These are phyloP conservation scores for Solea solea DNA, from an alignment of 2,113 vertebrate species.

Conservation along the genomic window DNA sequence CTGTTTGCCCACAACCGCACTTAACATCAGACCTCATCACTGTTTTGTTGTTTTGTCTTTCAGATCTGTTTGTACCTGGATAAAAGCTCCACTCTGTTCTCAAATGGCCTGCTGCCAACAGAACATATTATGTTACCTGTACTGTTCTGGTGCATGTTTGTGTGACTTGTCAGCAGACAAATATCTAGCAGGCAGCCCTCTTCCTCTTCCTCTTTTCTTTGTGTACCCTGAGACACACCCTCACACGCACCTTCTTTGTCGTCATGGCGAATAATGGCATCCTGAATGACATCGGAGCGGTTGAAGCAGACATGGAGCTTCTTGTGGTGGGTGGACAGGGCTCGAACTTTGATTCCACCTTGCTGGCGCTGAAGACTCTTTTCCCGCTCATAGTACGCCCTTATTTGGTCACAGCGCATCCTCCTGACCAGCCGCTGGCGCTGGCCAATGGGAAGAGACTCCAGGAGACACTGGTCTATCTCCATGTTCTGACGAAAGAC, in stretches of 20 bases:
- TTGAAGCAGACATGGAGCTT: conserved; percentile 83
- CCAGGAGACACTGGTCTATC: conserved; percentile 99
- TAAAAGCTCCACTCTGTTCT: conserved; percentile 20
- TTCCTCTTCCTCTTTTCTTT: neutral
- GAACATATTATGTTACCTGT: conserved; percentile 8
- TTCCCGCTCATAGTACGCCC: conserved; percentile 92
- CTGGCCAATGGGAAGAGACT: conserved; percentile 94
- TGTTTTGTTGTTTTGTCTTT: conserved; percentile 15
- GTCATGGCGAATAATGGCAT: conserved; percentile 88
- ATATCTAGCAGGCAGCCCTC: neutral
- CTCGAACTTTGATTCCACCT: conserved; percentile 69
- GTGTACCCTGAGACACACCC: neutral
- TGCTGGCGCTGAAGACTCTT: conserved; percentile 86
- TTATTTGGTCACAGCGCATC: conserved; percentile 95
- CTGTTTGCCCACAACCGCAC: neutral
- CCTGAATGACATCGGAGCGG: conserved; percentile 84
- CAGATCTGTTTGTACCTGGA: conserved; percentile 21
- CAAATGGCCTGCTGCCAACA: conserved; percentile 24
- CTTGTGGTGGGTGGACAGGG: conserved; percentile 74
- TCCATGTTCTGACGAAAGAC: conserved; percentile 98
- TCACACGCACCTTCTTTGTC: conserved; percentile 90
- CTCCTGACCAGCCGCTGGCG: conserved; percentile 93
- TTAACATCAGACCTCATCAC: neutral
- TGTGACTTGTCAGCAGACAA: neutral
- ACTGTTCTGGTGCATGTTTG: neutral